Conservation (phyloP, 1,140 invertebrate genomes). For the Gonioctena quinquepunctata region DNA sequence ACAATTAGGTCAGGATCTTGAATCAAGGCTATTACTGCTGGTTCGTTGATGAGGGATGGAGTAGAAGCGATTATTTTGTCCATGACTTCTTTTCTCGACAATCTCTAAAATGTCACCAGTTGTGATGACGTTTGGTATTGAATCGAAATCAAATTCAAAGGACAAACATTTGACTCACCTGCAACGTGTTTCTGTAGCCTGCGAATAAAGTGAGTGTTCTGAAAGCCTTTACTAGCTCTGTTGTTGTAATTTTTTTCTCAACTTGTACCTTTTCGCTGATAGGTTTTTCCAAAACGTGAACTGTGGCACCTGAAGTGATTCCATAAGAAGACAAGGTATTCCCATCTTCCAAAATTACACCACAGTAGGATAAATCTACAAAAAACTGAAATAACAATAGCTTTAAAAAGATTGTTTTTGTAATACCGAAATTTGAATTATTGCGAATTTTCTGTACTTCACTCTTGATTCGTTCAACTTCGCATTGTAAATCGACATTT, state of each 20-base stretch:
- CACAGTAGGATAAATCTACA: constrained; percentile 62
- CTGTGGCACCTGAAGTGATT: constrained; percentile 59
- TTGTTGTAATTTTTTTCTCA: constrained; percentile 44
- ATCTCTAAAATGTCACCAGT: constrained; percentile 52
- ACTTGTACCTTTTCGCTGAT: constrained; percentile 53
- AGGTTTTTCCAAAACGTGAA: constrained; percentile 61
- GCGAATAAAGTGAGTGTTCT: constrained; percentile 57
- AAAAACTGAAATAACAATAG: background rate
- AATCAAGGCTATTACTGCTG: constrained; percentile 62
- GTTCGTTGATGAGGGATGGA: constrained; percentile 60
- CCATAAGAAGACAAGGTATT: constrained; percentile 57
- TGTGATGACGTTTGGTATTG: background rate
- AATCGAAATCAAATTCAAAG: background rate
- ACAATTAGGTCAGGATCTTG: constrained; percentile 63
- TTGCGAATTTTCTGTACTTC: background rate
- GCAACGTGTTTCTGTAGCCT: constrained; percentile 56
- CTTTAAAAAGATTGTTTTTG: background rate
- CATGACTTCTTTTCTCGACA: constrained; percentile 60
- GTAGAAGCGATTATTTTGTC: constrained; percentile 62
- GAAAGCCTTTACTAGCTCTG: constrained; percentile 57
- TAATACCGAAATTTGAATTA: background rate
- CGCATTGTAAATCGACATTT: constrained; percentile 59
- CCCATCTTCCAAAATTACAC: constrained; percentile 60
- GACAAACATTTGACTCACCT: constrained; percentile 40
- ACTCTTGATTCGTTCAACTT: constrained; percentile 46